Base-by-base conservation (phyloP, 1,140 invertebrate species). In the Brachionus asplanchnoidis region DNA sequence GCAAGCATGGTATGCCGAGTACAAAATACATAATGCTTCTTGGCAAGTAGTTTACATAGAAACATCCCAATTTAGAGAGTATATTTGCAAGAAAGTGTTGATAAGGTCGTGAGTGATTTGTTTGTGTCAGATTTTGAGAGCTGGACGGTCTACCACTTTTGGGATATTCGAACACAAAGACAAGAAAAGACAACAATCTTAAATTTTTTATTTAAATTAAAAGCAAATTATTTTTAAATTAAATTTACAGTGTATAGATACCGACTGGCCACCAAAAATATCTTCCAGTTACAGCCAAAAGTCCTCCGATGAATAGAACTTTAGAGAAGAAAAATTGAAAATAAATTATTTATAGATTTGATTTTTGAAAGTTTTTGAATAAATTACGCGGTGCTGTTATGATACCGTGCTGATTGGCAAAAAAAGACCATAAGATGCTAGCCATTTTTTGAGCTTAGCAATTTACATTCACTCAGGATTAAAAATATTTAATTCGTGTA, bases 371-470 rank as follows among this genome's bases (percentile, higher is more conserved):
- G 11, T 12, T 0, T 46, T 7, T 42, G n/a, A 42, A 17, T 3
- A 20, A 4, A 17, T 80, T 68, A 82, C 79, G 17, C 65, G 79
- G 50, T 23, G 60, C 79, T 23, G 79, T 82, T 20, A 60, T 28
- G 12, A 82, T 42, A 3, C 53, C 79, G 23, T 82, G 79, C 40
- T 82, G 53, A 82, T 82, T 82, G 40, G 79, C 79, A 46, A 82
- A 60, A 42, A 44, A 68, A 23, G 32, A 65, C 79, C 79, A 82
- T 65, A 65, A 65, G 14, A 42, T 82, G 3, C 17, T 9, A 14
- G 53, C 20, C 79, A 82, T 82, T 60, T 17, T 82, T 73, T 73
- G 7, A 17, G 9, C 36, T 73, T 20, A 68, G 3, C 0, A 17
- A 17, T 56, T 56, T 56, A 5, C 12, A 17, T 56, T 56, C 17